phyloP scores from a whole-genome alignment of 2,113 vertebrate species.

The Amblyornis subalaris region DNA sequence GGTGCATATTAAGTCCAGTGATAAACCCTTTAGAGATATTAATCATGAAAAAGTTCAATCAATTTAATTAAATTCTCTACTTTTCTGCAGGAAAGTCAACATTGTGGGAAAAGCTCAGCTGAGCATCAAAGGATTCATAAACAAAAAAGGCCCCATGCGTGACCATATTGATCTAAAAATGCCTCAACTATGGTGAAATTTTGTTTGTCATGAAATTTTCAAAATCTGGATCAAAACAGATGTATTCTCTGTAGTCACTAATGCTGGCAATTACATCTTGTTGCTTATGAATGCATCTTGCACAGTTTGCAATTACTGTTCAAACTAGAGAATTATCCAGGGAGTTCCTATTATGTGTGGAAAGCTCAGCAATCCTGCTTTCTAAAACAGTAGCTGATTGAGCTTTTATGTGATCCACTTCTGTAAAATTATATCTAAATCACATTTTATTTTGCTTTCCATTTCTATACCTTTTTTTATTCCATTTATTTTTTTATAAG shows the following conservation, averaged over 20 bases:
- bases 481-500: not conserved
- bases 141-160: not conserved
- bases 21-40: not conserved
- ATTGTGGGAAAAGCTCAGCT: not conserved
- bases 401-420: not conserved
- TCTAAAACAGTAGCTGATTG: not conserved
- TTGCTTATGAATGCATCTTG: conserved; percentile 27
- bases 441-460: not conserved
- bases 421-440: not conserved
- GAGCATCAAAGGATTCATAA: not conserved
- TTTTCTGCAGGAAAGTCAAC: not conserved
- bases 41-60: not conserved
- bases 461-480: not conserved
- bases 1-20: not conserved
- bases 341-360: not conserved
- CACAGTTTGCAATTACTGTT: not conserved
- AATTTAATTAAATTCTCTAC: not conserved
- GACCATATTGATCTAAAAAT: not conserved
- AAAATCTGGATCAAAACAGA: conserved; percentile 19
- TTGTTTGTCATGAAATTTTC: not conserved
- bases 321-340: not conserved
- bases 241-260: not conserved
- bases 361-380: not conserved
- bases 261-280: not conserved
- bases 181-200: not conserved